These are phyloP conservation scores for Phenganax subtilis DNA, from an alignment of 92 coral and sea anemone species.

Conservation along the genomic window DNA sequence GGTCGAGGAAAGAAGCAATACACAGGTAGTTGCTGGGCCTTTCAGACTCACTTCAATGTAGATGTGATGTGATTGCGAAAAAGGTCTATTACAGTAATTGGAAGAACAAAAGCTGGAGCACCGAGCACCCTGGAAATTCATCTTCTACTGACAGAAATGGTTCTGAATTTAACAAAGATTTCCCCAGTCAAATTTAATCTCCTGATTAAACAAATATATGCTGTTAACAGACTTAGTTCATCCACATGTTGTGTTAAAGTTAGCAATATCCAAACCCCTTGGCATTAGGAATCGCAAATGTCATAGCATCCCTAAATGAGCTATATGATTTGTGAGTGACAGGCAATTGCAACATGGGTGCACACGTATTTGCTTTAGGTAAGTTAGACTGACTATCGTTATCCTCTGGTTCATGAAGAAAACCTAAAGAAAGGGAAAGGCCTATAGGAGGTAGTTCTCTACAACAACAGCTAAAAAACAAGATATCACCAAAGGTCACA, in stretches of 20 bases:
- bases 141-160: not conserved
- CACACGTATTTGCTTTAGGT: conserved; percentile 53
- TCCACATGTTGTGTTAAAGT: not conserved
- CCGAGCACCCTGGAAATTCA: not conserved
- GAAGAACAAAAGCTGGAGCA: not conserved
- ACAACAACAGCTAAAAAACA: conserved; percentile 57
- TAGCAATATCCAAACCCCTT: conserved; percentile 61
- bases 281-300: conserved; percentile 58
- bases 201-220: not conserved
- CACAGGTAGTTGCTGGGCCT: no score
- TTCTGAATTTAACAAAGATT: not conserved
- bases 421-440: conserved; percentile 2
- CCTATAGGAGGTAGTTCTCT: conserved; percentile 60
- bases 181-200: not conserved
- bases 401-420: conserved; percentile 46
- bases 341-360: conserved; percentile 42
- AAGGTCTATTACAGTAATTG: not conserved
- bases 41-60: no score
- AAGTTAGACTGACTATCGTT: conserved; percentile 49
- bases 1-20: no score
- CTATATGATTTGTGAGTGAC: conserved; percentile 50
- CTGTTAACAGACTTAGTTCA: not conserved
- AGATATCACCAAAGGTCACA: conserved; percentile 48
- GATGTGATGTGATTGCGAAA: no score
- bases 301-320: conserved; percentile 52